A percentile compares a stretch with the other conserved stretches of the same genome.
These are phyloP conservation scores for Prunella himalayana DNA, from an alignment of 2,113 vertebrate genomes.

Conservation along the genomic window DNA sequence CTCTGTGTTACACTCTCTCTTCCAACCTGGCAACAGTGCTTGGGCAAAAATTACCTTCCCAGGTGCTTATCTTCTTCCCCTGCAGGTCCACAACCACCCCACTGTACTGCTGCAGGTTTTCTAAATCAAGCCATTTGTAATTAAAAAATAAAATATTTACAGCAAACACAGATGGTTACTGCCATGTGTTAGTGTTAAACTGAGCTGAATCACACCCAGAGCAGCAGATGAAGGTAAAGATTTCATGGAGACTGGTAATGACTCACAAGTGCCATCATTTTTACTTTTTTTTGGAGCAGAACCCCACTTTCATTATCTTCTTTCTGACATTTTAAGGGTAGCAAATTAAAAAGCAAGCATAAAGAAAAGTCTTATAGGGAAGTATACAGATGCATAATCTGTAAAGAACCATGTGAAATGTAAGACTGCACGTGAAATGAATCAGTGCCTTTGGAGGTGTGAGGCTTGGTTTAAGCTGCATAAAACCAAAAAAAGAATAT, in stretches of 20 bases:
- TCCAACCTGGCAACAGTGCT: background rate
- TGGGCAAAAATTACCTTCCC: background rate
- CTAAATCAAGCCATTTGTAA: conserved; percentile 43
- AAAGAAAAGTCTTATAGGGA: background rate
- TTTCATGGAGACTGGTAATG: conserved; percentile 32
- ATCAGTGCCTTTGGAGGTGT: conserved; percentile 49
- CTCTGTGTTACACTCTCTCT: background rate
- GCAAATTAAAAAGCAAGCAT: background rate
- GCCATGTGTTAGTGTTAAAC: conserved; percentile 50
- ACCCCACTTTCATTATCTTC: conserved; percentile 16
- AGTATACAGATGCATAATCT: background rate
- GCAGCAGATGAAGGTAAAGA: conserved; percentile 44
- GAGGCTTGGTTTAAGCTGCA: conserved; percentile 15
- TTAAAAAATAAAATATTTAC: conserved; percentile 64
- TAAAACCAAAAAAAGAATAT: conserved; percentile 38
- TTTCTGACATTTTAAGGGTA: conserved; percentile 36
- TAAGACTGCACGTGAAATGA: conserved; percentile 39
- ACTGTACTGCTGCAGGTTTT: background rate
- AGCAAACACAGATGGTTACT: conserved; percentile 63
- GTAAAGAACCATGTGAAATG: background rate
- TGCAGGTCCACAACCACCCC: background rate
- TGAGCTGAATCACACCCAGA: conserved; percentile 53
- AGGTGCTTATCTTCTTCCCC: background rate
- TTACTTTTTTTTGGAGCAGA: background rate
- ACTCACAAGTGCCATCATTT: conserved; percentile 34